Percentiles rank a stretch among this genome's conserved stretches.
phyloP scores from a whole-genome alignment of 2,888 invertebrate species.

The Rhodophaea formosa region DNA sequence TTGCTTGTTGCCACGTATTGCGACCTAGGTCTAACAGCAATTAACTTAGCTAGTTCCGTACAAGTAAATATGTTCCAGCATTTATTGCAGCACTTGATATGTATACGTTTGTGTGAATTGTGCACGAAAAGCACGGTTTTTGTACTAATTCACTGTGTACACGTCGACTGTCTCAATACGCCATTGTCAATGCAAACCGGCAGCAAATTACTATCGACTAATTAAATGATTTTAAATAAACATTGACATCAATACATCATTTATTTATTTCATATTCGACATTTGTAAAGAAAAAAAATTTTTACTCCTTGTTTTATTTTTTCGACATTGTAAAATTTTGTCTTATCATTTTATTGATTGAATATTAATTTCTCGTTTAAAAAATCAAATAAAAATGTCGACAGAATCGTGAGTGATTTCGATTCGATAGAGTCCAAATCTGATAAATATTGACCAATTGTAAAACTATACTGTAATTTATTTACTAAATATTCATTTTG shows the following conservation, averaged over 20 bases:
- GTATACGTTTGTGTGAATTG: constrained; percentile 22
- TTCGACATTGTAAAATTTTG: too few relatives aligned
- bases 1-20: too few relatives aligned
- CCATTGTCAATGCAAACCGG: neutral
- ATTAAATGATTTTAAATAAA: too few relatives aligned
- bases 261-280: too few relatives aligned
- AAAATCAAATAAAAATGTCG: too few relatives aligned
- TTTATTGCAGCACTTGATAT: constrained; percentile 26
- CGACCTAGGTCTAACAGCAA: neutral
- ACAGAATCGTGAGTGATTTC: too few relatives aligned
- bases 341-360: too few relatives aligned
- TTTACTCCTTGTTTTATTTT: too few relatives aligned
- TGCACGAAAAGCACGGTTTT: neutral
- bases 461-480: neutral
- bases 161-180: constrained; percentile 26
- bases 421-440: too few relatives aligned
- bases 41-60: neutral
- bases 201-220: neutral
- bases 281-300: too few relatives aligned
- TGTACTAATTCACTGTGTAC: constrained; percentile 17
- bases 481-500: neutral
- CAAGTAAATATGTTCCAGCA: neutral
- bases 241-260: too few relatives aligned
- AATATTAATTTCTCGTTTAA: too few relatives aligned
- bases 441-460: neutral